Base-by-base conservation (phyloP, 2,888 invertebrate genomes). In the Deroplatys truncata region DNA sequence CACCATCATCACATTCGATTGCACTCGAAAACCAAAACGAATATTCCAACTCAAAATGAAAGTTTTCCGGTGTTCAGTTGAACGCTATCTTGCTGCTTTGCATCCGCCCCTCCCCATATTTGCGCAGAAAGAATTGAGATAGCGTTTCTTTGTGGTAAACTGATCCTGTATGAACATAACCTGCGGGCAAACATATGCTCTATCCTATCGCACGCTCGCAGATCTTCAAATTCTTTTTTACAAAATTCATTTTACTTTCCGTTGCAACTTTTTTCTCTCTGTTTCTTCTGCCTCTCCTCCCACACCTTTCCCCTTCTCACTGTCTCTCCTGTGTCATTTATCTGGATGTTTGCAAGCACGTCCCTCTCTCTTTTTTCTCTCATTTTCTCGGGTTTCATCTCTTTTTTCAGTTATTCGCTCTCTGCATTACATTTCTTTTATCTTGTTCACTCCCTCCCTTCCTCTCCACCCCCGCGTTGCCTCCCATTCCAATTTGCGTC, bases 401-500 rank as follows among this genome's bases (percentile, higher is more conserved):
- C 56, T 72, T 72, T 72, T 72, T 72, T 72, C 56, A 72, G 56
- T 72, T 72, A 72, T 72, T 72, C 56, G 56, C 56, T 72, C 56
- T 72, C 20, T 72, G 56, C 56, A 72, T 72, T 72, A 89, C 85
- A 86, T 84, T 82, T 83, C 82, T 82, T 88, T 83, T 28, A 43
- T 87, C 85, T 85, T 86, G 83, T 72, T 87, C 82, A 35, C 90
- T 91, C 43, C 43, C 90, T 90, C 90, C 87, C 91, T 90, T 84
- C 91, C 91, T 90, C 90, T 90, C 91, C 90, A 91, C 56, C 56
- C 20, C 56, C 56, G 56, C 56, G 56, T 72, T 72, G 56, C 56
- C 84, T 43, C 85, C 89, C 49, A 95, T 95, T 95, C 95, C 95
- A 95, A 96, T 95, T 95, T 95, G 94, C 95, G 95, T 95, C 95